Evolutionary conservation across 1,140 invertebrate species (phyloP), one percentile per base, ranked within the genome.

Genomic region (Tetragonula clypearis): DNA sequence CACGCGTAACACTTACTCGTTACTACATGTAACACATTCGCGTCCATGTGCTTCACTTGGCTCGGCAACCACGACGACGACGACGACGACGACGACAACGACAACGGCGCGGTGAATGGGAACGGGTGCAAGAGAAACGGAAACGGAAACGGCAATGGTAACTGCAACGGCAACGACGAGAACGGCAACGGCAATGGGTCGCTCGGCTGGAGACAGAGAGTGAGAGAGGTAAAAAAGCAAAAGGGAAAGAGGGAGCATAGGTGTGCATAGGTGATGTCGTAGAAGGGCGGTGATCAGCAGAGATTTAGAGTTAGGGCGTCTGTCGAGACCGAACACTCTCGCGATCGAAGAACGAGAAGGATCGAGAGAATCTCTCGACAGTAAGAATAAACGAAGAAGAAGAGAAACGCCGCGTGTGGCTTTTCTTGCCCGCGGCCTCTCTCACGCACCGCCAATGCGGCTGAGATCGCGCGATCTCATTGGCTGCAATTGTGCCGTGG

Each of bases 371-470:
- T 75, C 56, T 56, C 26, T 30, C 9, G 35, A 35, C 56, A 71
- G 49, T 30, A 12, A 53, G 72, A 75, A 41, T 35, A 49, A 49
- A 49, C 41, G 41, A 8, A 49, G 55, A 8, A 49, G 55, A 69
- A 81, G 73, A 56, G 55, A 68, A 87, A 72, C 71, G 88, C 86
- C 89, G 88, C 88, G 88, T 90, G 89, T 88, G 41, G 68, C 68
- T 87, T 86, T 65, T 56, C 77, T 77, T 86, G 82, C 76, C 86
- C 72, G 84, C 88, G 88, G 88, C 84, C 88, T 90, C 88, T 88
- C 88, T 90, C 88, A 90, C 89, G 89, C 89, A 90, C 89, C 89
- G 89, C 88, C 89, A 90, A 90, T 90, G 89, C 89, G 89, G 89
- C 86, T 90, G 88, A 90, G 87, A 88, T 90, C 86, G 88, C 84